Base-by-base conservation (phyloP, 2,888 invertebrate genomes). In the Archips crataeganus region DNA sequence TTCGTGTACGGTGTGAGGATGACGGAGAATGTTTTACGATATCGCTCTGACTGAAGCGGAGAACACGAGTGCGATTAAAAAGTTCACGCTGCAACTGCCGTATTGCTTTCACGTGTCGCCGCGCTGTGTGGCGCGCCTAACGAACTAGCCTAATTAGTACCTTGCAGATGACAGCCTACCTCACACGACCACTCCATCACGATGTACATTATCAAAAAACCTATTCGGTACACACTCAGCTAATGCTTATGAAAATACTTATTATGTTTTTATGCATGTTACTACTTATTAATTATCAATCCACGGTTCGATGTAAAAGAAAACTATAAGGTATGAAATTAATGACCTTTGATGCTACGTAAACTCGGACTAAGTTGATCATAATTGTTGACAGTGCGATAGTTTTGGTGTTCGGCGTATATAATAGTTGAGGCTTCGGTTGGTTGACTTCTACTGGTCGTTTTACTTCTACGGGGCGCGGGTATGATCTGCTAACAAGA, bases 11-110 rank as follows among this genome's bases (percentile, higher is more conserved):
- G 81, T 77, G 76, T 79, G 82, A 87, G 79, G 81, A 87, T 76
- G 85, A 88, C 79, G 82, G 77, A 66, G 71, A 75, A 59, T 49
- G 81, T 85, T 89, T 85, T 85, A 77, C 75, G 74, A 69, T 76
- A 77, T 81, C 78, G 70, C 70, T 76, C 77, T 75, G 90, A 89
- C 87, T 85, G 84, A 86, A 89, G 90, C 90, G 79, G 79, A 82
- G 77, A 69, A 63, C 64, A 80, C 81, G 65, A 51, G 15, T 82
- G 82, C 81, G 85, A 90, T 91, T 89, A 85, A 85, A 86, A 89
- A 86, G 84, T 85, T 90, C 87, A 91, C 88, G 92, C 87, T 85
- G 81, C 92, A 93, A 92, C 91, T 92, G 90, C 76, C 82, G 77
- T 79, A 85, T 86, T 80, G 90, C 87, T 90, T 88, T 86, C 87